A percentile compares a stretch with the other conserved stretches of the same genome.
Evolutionary conservation across 2,797 vertebrate species (phyloP).

Genomic region (Apogon hyalosoma): DNA sequence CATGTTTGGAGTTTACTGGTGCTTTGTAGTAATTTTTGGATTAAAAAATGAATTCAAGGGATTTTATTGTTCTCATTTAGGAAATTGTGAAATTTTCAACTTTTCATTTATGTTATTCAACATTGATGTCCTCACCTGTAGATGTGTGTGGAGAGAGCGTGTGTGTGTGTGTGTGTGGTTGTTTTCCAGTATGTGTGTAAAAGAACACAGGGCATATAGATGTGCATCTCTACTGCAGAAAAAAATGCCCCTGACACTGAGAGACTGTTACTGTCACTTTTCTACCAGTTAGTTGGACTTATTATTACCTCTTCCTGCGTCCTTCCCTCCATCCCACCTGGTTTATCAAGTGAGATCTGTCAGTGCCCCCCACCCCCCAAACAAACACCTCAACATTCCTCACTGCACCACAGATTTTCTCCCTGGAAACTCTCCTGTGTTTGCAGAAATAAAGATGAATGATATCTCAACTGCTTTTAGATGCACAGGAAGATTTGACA

Average conservation of each 20-base stretch:
- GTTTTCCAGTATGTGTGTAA: conserved; percentile 49
- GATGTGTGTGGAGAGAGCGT: conserved; percentile 25
- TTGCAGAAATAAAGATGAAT: conserved; percentile 48
- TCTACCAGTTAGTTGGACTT: conserved; percentile 49
- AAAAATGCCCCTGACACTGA: conserved; percentile 41
- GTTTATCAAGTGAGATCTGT: conserved; percentile 55
- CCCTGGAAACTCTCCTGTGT: conserved; percentile 39
- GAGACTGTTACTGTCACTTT: conserved; percentile 60
- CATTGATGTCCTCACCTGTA: conserved; percentile 46
- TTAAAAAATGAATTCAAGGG: conserved; percentile 59
- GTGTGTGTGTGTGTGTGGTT: conserved; percentile 9
- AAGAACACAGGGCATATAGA: conserved; percentile 52
- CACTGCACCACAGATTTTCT: conserved; percentile 60
- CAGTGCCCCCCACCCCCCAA: conserved; percentile 38
- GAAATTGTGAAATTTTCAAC: conserved; percentile 55
- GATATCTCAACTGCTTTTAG: conserved; percentile 62
- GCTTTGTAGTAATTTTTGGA: conserved; percentile 70
- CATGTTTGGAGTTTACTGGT: conserved; percentile 69
- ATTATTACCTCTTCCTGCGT: conserved; percentile 45
- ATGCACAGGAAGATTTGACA: conserved; percentile 63
- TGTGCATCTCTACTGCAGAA: conserved; percentile 76
- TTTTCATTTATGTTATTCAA: conserved; percentile 51
- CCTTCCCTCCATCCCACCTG: conserved; percentile 39
- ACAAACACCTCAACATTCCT: conserved; percentile 77
- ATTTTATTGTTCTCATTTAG: conserved; percentile 66